phyloP scores from a whole-genome alignment of 1,140 invertebrate genomes.

The Arctopsyche grandis region DNA sequence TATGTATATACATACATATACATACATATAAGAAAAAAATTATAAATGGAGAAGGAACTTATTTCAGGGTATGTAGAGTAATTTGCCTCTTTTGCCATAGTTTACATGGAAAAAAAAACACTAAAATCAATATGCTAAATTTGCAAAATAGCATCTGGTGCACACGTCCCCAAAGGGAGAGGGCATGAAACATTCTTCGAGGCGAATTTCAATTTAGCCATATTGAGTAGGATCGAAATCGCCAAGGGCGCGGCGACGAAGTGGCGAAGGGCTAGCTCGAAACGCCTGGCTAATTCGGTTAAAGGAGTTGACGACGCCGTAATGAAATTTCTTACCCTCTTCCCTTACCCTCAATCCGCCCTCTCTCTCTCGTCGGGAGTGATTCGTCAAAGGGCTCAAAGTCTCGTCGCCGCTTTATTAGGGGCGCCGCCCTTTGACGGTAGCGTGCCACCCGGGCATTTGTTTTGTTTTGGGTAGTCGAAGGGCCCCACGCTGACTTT shows the following conservation, averaged over 20 bases:
- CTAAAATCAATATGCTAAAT: too few relatives aligned
- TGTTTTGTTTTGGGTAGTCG: conserved; percentile 9
- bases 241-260: not conserved
- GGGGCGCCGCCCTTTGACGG: conserved; percentile 18
- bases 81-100: too few relatives aligned
- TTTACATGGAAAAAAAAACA: too few relatives aligned
- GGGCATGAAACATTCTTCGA: not conserved
- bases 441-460: not conserved
- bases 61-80: too few relatives aligned
- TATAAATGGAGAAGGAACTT: too few relatives aligned
- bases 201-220: not conserved
- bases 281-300: conserved; percentile 35
- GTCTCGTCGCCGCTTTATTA: conserved; percentile 33
- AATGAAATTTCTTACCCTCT: conserved; percentile 29
- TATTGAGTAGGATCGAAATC: not conserved
- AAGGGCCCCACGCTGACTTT: not conserved
- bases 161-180: too few relatives aligned
- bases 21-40: too few relatives aligned
- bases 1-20: too few relatives aligned
- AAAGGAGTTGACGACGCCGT: conserved; percentile 31
- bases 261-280: conserved; percentile 11
- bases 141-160: too few relatives aligned
- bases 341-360: not conserved
- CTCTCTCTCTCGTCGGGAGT: not conserved
- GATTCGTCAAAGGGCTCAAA: conserved; percentile 34